Percentiles rank a stretch among this genome's conserved stretches.
Evolutionary conservation across 1,140 invertebrate genomes (phyloP).

Genomic region (Samia ricini): DNA sequence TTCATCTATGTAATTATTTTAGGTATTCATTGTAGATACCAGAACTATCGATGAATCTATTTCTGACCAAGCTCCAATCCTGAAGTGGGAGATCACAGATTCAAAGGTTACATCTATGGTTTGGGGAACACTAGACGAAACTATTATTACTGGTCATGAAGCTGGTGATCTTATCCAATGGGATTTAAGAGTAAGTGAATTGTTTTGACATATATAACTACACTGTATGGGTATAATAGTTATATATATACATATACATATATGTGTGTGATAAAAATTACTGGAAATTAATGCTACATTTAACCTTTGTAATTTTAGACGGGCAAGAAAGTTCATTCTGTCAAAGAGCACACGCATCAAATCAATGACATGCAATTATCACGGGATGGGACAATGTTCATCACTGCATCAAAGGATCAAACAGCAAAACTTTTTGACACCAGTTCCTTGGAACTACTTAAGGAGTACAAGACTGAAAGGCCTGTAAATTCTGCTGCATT

Average conservation of each 20-base stretch:
- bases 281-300: not conserved
- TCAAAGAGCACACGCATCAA: conserved; percentile 88
- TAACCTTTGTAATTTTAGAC: conserved; percentile 75
- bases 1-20: conserved; percentile 19
- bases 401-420: conserved; percentile 96
- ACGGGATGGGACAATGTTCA: conserved; percentile 96
- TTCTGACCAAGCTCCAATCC: conserved; percentile 63
- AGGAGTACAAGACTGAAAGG: conserved; percentile 97
- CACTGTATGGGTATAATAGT: no score
- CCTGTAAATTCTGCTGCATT: conserved; percentile 98
- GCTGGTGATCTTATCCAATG: conserved; percentile 94
- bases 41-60: conserved; percentile 83
- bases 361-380: conserved; percentile 98
- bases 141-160: conserved; percentile 95
- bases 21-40: conserved; percentile 89
- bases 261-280: not conserved
- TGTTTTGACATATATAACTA: not conserved
- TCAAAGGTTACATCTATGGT: conserved; percentile 94
- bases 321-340: conserved; percentile 86
- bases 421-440: conserved; percentile 97
- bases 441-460: conserved; percentile 89
- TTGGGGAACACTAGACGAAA: conserved; percentile 95
- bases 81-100: conserved; percentile 76
- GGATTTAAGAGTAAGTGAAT: conserved; percentile 87
- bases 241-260: no score